Evolutionary conservation across 2,888 invertebrate species (phyloP), one percentile per base, ranked within the genome.

Genomic region (Thecophora atra): DNA sequence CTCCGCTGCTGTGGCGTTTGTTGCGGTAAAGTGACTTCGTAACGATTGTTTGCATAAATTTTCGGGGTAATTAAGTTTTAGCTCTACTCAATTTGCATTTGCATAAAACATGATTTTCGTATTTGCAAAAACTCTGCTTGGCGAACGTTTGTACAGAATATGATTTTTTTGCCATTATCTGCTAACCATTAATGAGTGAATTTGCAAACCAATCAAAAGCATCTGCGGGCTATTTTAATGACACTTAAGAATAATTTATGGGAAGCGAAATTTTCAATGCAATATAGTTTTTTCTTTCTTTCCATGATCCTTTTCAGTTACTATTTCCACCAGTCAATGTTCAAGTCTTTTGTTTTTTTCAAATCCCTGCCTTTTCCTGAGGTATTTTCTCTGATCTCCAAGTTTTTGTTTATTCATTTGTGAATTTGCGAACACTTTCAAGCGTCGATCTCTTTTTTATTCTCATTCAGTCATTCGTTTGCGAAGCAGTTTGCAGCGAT

Each of bases 371-470:
- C 7, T 37, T 37, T 37, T 37, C 11, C 47, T 47, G 13, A 11
- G 5, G 47, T 17, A 47, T 47, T 11, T 47, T 11, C 47, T 47
- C 11, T 5, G 13, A 37, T 37, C 11, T 37, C 2, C 47, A 11
- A 47, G 15, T 47, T 77, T 80, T 80, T 81, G 80, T 79, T 79
- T 81, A 73, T 74, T 81, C 81, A 77, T 79, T 81, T 81, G 80
- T 80, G 74, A 81, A 79, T 77, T 80, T 79, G 79, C 77, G 77
- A 56, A 68, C 68, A 58, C 68, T 68, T 68, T 68, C 42, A 58
- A 68, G 80, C 81, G 81, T 82, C 82, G 82, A 82, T 82, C 82
- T 82, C 80, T 81, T 83, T 83, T 83, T 83, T 82, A 83, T 82
- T 80, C 81, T 76, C 77, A 81, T 79, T 77, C 80, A 79, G 80